Evolutionary conservation across 2,888 invertebrate genomes (phyloP), one percentile per base, ranked within the genome.

Genomic region (Acrobasis suavella): DNA sequence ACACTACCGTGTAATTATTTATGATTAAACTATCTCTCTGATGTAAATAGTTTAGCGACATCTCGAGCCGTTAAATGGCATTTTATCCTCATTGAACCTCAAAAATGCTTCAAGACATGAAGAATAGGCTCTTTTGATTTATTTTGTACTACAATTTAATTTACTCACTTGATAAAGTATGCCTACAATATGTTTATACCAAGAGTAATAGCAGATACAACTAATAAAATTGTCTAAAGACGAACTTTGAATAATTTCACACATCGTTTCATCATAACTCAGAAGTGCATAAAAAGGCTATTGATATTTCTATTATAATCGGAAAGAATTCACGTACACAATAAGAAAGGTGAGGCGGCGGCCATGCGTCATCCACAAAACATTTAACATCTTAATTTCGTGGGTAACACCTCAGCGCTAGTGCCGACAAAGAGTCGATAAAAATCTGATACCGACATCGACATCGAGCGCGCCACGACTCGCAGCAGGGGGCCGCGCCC

Each of bases 391-490:
- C 88, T 85, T 91, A 89, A 91, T 91, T 89, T 86, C 80, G 83
- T 85, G 87, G 82, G 89, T 89, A 88, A 90, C 89, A 91, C 89
- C 87, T 90, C 86, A 85, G 88, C 83, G 81, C 80, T 82, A 81
- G 83, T 76, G 88, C 91, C 91, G 91, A 90, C 91, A 91, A 91
- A 89, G 87, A 87, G 69, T 87, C 87, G 87, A 89, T 89, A 90
- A 86, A 85, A 85, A 87, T 88, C 84, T 81, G 73, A 75, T 81
- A 85, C 86, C 84, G 87, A 85, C 77, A 80, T 76, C 73, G 75
- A 61, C 66, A 67, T 67, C 67, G 72, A 76, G 68, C 77, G 80
- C 65, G 73, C 72, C 77, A 78, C 74, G 83, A 42, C 56, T 9
- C 89, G 70, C 91, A 88, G 89, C 89, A 76, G 87, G 90, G 76